Base-by-base conservation (phyloP, 2,888 invertebrate species). In the Ichneumon xanthorius region DNA sequence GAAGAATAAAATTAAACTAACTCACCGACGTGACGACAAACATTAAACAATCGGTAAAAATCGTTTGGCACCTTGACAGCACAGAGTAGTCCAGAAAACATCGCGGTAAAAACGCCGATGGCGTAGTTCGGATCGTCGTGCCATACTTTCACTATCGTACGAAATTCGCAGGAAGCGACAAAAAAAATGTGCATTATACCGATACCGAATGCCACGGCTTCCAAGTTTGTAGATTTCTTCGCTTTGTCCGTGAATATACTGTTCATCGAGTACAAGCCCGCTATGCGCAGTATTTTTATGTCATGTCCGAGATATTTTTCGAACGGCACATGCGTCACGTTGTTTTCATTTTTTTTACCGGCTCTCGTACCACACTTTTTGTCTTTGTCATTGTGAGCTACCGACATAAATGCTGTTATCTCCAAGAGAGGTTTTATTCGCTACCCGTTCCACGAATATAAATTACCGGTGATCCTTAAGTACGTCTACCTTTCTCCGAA, bases 61-160 rank as follows among this genome's bases (percentile, higher is more conserved):
- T n/a, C 5, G 2, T 4, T 70, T 58, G 11, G 11, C 22, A 85
- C 85, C 85, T 85, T 85, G 33, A 85, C 55, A 30, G 82, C 85
- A 68, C 85, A 85, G 16, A 85, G 82, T 63, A 85, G 26, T 16
- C 85, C 85, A 40, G 85, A 85, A 48, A 85, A 85, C 85, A 85
- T 85, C 4, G 85, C 85, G 0, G 85, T 85, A 9, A 85, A 85
- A 16, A 55, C 67, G 50, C 85, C 85, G 26, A 85, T 80, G 0
- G 85, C 85, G 77, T 85, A 85, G 45, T 85, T 85, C 48, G 82
- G 85, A 80, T 85, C 77, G 26, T 63, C 61, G 11, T 6, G 50
- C 37, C 85, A 80, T n/a, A 82, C 73, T 37, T 61, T 48, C 14
- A 53, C 55, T 7, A 85, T 82, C 3, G 85, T 85, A 9, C 19